Base-by-base conservation (phyloP, 2,888 invertebrate species). In the Pogonocherus hispidulus region DNA sequence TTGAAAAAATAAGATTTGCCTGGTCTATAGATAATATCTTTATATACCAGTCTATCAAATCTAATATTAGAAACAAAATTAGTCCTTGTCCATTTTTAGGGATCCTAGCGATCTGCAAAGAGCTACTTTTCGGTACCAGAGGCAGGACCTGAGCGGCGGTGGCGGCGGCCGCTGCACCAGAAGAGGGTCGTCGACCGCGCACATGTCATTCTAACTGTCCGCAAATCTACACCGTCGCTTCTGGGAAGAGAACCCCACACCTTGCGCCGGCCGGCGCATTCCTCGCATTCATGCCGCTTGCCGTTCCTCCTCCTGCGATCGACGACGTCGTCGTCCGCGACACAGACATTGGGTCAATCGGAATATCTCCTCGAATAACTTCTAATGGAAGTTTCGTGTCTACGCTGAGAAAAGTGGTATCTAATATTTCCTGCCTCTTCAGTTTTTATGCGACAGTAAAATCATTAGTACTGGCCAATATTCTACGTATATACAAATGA, bases 181-280 rank as follows among this genome's bases (percentile, higher is more conserved):
- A 62, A 71, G 83, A 83, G 85, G 87, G 86, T 87, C 86, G 85
- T 84, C 86, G 87, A 88, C 87, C 78, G 84, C 81, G 81, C 81
- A 81, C 82, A 84, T 83, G 83, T 83, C 83, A 84, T 84, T 84
- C 83, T 84, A 84, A 84, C 84, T 84, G 84, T 84, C 82, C 81
- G 81, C 88, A 86, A 84, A 85, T 87, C 87, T 88, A 77, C 81
- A 80, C 75, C 74, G 76, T 73, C 76, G 78, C 78, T 87, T 87
- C 87, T 84, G 84, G 84, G 87, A 87, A 87, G 83, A 81, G 84
- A 84, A 83, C 84, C 84, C 85, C 84, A 82, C 83, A 83, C 82
- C 82, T 82, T 80, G 80, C 79, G 62, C 69, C 27, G 27, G 76
- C 72, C 76, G 59, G 46, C 59, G 51, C 62, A 62, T 62, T 62